phyloP scores from a whole-genome alignment of 2,797 vertebrate genomes.

The Lindbergichthys nudifrons region DNA sequence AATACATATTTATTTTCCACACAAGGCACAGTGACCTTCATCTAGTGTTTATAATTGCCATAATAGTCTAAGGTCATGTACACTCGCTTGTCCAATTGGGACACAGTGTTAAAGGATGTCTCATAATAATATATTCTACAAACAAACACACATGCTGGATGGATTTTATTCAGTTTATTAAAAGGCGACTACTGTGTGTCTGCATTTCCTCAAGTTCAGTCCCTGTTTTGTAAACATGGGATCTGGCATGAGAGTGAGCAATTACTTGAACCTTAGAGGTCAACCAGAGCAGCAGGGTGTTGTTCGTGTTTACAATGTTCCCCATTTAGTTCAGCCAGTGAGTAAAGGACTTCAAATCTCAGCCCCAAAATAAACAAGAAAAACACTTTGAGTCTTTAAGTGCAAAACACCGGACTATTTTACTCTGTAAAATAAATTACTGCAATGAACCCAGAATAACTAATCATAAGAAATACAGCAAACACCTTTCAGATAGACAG shows the following conservation, averaged over 20 bases:
- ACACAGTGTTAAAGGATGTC: background rate
- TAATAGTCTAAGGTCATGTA: background rate
- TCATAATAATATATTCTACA: constrained; percentile 11
- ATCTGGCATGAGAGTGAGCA: constrained; percentile 62
- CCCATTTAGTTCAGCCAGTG: constrained; percentile 69
- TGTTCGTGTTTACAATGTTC: constrained; percentile 76
- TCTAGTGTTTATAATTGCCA: background rate
- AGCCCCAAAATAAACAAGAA: constrained; percentile 53
- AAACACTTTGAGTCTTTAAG: constrained; percentile 68
- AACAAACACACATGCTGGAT: constrained; percentile 10
- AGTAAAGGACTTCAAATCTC: constrained; percentile 78
- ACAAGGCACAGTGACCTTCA: background rate
- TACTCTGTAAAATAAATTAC: constrained; percentile 61
- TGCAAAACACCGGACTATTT: constrained; percentile 73
- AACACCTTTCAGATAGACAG: constrained; percentile 80
- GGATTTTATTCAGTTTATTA: constrained; percentile 38
- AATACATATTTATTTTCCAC: constrained; percentile 15
- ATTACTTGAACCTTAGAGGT: constrained; percentile 69
- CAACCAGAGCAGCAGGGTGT: constrained; percentile 70
- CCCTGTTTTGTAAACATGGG: constrained; percentile 58
- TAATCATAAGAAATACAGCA: constrained; percentile 74
- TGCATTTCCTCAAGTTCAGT: constrained; percentile 61
- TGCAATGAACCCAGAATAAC: constrained; percentile 71
- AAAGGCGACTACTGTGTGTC: constrained; percentile 37
- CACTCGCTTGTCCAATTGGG: constrained; percentile 1